Evolutionary conservation across 2,113 vertebrate species (phyloP).

Genomic region (Oncorhynchus kisutch): DNA sequence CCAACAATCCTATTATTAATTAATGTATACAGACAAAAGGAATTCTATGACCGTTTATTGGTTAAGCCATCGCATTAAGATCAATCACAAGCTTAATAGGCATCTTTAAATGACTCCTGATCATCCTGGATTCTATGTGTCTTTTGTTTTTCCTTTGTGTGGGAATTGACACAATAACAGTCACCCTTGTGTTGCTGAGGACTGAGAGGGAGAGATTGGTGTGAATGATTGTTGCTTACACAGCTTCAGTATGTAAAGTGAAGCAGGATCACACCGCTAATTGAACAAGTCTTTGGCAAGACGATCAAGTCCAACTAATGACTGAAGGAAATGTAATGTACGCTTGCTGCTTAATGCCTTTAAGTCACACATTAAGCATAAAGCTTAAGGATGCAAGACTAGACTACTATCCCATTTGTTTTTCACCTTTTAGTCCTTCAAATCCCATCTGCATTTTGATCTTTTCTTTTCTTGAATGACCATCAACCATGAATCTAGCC

Average conservation of each 20-base stretch:
- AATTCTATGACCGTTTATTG: conserved; percentile 61
- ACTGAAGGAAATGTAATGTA: conserved; percentile 30
- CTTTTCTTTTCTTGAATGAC: conserved; percentile 36
- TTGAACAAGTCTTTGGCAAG: conserved; percentile 2
- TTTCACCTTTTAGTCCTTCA: conserved; percentile 39
- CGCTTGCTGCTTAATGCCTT: conserved; percentile 44
- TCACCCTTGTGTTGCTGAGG: conserved; percentile 43
- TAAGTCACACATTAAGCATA: conserved; percentile 35
- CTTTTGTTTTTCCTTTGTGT: conserved; percentile 44
- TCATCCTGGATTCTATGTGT: conserved; percentile 50
- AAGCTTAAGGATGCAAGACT: conserved; percentile 50
- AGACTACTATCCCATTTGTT: conserved; percentile 67
- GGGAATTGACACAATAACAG: conserved; percentile 67
- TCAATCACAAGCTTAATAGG: conserved; percentile 69
- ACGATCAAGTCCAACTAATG: conserved; percentile 17
- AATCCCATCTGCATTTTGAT: conserved; percentile 9
- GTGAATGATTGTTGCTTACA: conserved; percentile 46
- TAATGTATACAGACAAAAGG: conserved; percentile 69
- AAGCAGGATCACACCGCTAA: conserved; percentile 32
- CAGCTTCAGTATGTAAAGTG: conserved; percentile 35
- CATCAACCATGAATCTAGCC: conserved; percentile 63
- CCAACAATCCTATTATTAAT: conserved; percentile 65
- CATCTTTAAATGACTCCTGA: conserved; percentile 56
- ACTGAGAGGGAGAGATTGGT: conserved; percentile 59
- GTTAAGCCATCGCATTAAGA: conserved; percentile 68